Evolutionary conservation across 1,140 invertebrate genomes (phyloP), one percentile per base, ranked within the genome.

Genomic region (Drosophila bocki): DNA sequence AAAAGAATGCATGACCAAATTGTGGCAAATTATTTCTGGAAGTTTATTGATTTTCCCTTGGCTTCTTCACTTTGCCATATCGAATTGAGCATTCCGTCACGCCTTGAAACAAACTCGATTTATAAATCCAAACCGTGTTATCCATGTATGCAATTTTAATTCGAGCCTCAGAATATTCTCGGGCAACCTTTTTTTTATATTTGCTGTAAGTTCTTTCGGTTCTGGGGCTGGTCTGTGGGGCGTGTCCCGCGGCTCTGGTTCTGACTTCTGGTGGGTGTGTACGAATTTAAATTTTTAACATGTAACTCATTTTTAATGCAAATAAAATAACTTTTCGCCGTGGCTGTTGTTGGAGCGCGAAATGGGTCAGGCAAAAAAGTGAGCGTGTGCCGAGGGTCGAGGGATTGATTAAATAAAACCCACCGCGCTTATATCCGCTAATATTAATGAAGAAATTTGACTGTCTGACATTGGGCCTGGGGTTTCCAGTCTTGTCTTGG

Each of bases 221-320:
- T 35, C 45, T 8, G 57, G 37, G 41, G 47, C 68, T 47, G 56
- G 45, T 48, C 62, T 47, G 51, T 53, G 62, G 71, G 81, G 81
- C 81, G 81, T 84, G 81, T 63, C 62, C 48, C 39, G 62, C 69
- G 68, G 53, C 42, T 56, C n/a, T 57, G 48, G 48, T 41, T 61
- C 50, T n/a, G 33, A 50, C 56, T 58, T 71, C 44, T 67, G 62
- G 83, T 87, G 80, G 83, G 84, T 87, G 84, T 88, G 84, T 83
- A 78, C 65, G 69, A 87, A 87, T 88, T 82, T 88, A 87, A 87
- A 88, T 88, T 83, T 87, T 87, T 61, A 83, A 83, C 84, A 80
- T 87, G 84, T 88, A 87, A 87, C 84, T 87, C 84, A 87, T 88
- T 87, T 88, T 83, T 88, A 88, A 87, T 74, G 84, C 84, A 87